Conservation (phyloP, 1,140 invertebrate species). For the Panagrolaimus sp. region DNA sequence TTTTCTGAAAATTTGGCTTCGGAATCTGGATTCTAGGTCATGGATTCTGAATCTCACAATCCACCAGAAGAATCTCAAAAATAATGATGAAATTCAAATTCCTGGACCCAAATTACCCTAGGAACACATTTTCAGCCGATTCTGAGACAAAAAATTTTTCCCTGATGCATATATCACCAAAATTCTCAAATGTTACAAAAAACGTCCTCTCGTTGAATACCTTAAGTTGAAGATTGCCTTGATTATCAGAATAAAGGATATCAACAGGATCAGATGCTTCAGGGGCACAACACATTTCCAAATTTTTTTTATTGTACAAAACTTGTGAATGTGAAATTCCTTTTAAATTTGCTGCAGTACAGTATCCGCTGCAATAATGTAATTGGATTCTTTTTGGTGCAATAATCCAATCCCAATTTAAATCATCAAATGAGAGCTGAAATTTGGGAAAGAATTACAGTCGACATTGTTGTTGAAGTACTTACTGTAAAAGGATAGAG, state of each 20-base stretch:
- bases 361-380: constrained; percentile 18
- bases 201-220: too few relatives aligned
- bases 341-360: neutral
- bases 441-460: neutral
- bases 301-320: neutral
- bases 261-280: neutral
- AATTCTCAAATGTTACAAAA: too few relatives aligned
- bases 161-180: too few relatives aligned
- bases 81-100: too few relatives aligned
- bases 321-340: constrained; percentile 12
- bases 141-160: too few relatives aligned
- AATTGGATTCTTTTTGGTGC: constrained; percentile 1
- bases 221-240: constrained; percentile 7
- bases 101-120: too few relatives aligned
- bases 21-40: too few relatives aligned
- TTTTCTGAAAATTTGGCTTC: too few relatives aligned
- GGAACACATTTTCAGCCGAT: too few relatives aligned
- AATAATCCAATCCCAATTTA: constrained; percentile 23
- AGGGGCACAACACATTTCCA: constrained; percentile 18
- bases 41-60: too few relatives aligned
- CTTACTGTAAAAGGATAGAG: constrained; percentile 20
- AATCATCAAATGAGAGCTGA: constrained; percentile 21
- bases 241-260: constrained; percentile 10
- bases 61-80: too few relatives aligned
- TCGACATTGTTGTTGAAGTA: neutral